These are phyloP conservation scores for Atlantisia rogersi DNA, from an alignment of 2,113 vertebrate genomes.

Conservation along the genomic window DNA sequence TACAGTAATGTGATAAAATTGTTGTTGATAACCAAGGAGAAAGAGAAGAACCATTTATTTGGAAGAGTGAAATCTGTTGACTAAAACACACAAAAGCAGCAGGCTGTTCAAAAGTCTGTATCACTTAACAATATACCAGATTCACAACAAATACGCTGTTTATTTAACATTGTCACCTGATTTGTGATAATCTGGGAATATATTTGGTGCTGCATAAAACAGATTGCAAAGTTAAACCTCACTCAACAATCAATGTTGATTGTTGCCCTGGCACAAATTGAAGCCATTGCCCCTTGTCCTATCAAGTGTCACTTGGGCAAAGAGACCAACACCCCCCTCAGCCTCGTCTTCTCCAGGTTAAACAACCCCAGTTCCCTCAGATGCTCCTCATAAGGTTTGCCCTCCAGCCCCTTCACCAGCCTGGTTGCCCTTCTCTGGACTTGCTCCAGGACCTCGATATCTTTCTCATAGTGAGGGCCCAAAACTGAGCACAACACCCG, in stretches of 20 bases:
- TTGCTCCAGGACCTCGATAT: too few relatives aligned
- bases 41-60: not conserved
- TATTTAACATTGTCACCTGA: not conserved
- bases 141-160: not conserved
- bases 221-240: not conserved
- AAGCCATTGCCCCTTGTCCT: too few relatives aligned
- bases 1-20: not conserved
- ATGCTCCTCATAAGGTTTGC: too few relatives aligned
- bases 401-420: too few relatives aligned
- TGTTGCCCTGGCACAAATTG: too few relatives aligned
- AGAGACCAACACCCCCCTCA: too few relatives aligned
- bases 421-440: too few relatives aligned
- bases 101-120: not conserved
- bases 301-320: too few relatives aligned
- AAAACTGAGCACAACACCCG: too few relatives aligned
- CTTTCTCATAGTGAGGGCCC: too few relatives aligned
- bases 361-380: too few relatives aligned
- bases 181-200: not conserved
- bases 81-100: not conserved
- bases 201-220: not conserved
- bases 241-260: not conserved
- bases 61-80: not conserved
- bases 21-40: not conserved
- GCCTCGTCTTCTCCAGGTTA: too few relatives aligned
- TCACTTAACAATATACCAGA: not conserved